These are phyloP conservation scores for Psettodes erumei DNA, from an alignment of 2,113 vertebrate species.

Conservation along the genomic window DNA sequence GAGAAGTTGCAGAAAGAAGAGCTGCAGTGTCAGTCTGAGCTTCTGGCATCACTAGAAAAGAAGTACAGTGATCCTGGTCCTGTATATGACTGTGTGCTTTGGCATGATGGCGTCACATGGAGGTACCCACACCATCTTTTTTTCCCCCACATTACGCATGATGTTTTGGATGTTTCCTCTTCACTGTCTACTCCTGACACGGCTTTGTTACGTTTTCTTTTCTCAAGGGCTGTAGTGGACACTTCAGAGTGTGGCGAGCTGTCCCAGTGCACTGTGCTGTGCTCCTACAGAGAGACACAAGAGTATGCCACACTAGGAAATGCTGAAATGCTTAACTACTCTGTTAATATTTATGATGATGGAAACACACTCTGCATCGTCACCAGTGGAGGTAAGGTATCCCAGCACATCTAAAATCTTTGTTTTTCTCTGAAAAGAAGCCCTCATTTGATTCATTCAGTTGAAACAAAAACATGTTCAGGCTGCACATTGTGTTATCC, in stretches of 20 bases:
- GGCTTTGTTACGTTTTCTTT: conserved; percentile 26
- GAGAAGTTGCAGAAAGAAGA: conserved; percentile 96
- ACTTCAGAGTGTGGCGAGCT: conserved; percentile 93
- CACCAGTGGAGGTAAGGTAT: conserved; percentile 92
- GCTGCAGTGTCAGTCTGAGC: conserved; percentile 92
- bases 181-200: not conserved
- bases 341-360: conserved; percentile 96
- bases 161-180: not conserved
- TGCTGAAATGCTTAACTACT: conserved; percentile 98
- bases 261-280: conserved; percentile 86
- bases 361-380: conserved; percentile 96
- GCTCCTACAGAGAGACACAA: conserved; percentile 91
- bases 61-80: conserved; percentile 98
- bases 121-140: conserved; percentile 77
- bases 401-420: not conserved
- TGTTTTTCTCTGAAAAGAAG: not conserved
- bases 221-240: conserved; percentile 91
- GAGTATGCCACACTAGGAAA: conserved; percentile 93
- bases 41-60: conserved; percentile 94
- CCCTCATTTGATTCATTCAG: not conserved
- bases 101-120: conserved; percentile 94
- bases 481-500: not conserved
- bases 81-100: conserved; percentile 95
- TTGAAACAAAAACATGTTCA: not conserved
- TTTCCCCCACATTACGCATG: not conserved